Conservation (phyloP, 2,113 vertebrate genomes). For the Bubo bubo region DNA sequence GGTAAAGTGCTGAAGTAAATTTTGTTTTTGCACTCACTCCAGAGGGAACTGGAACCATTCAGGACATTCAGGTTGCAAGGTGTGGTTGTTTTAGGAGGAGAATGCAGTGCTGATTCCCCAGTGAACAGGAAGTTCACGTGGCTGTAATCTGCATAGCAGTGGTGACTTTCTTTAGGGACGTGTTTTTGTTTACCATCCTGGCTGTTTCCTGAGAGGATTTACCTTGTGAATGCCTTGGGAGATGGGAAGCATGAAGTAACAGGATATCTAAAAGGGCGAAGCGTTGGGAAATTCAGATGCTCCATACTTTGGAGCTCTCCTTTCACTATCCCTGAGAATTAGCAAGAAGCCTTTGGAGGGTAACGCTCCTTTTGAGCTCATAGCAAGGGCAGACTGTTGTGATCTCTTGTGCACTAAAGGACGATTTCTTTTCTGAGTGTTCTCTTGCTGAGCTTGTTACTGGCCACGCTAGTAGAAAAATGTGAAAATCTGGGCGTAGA, state of each 20-base stretch:
- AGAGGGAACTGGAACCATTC: neutral
- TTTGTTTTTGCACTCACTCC: neutral
- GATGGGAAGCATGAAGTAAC: neutral
- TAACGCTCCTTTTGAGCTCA: neutral
- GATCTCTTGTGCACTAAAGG: neutral
- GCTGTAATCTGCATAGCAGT: neutral
- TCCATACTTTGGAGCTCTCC: neutral
- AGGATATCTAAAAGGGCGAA: neutral
- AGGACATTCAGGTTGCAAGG: neutral
- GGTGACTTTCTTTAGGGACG: neutral
- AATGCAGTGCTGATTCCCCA: neutral
- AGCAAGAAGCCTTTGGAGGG: neutral
- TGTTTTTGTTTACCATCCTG: neutral
- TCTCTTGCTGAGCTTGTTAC: neutral
- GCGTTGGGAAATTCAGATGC: neutral
- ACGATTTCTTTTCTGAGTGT: neutral
- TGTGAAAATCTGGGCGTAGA: neutral
- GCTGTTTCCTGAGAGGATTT: slow-evolving; percentile 3
- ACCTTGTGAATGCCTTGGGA: neutral
- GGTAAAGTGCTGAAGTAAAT: neutral
- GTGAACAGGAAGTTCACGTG: neutral
- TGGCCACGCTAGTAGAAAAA: neutral
- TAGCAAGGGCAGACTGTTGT: neutral
- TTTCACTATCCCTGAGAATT: neutral
- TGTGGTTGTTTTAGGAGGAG: neutral